phyloP scores from a whole-genome alignment of 2,113 vertebrate genomes.

The Ammodytes marinus region DNA sequence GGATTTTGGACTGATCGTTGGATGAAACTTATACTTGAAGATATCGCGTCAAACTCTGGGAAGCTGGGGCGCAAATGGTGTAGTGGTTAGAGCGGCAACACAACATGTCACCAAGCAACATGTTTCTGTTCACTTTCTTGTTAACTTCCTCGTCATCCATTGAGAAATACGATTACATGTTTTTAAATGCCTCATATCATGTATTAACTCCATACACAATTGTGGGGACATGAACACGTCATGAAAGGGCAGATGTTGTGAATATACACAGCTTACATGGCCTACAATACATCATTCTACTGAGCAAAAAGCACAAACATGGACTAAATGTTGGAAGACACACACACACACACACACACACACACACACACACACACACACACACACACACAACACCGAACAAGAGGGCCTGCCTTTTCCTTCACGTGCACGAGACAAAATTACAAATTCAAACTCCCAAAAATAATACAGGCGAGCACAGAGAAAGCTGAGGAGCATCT shows the following conservation, averaged over 20 bases:
- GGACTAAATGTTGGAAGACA: neutral
- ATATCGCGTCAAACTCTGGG: neutral
- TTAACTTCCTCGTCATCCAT: constrained; percentile 12
- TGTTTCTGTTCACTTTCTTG: neutral
- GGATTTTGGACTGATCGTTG: neutral
- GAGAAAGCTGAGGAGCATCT: constrained; percentile 23
- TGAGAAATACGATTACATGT: neutral
- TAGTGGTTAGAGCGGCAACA: too few relatives aligned
- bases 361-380: neutral
- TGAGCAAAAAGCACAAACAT: constrained; percentile 5
- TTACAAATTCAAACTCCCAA: neutral
- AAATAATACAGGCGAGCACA: neutral
- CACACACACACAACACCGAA: neutral
- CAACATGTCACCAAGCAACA: neutral
- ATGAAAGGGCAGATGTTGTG: constrained; percentile 28
- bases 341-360: neutral
- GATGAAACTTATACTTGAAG: neutral
- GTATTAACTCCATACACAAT: neutral
- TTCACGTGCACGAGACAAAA: constrained; percentile 2
- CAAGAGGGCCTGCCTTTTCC: constrained; percentile 22
- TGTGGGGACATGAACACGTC: constrained; percentile 39
- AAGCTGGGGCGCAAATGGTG: neutral
- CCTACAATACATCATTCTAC: neutral
- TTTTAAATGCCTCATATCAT: neutral
- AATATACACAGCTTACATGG: constrained; percentile 44